These are phyloP conservation scores for Nothobranchius kuhntae DNA, from an alignment of 2,113 vertebrate species.

Conservation along the genomic window DNA sequence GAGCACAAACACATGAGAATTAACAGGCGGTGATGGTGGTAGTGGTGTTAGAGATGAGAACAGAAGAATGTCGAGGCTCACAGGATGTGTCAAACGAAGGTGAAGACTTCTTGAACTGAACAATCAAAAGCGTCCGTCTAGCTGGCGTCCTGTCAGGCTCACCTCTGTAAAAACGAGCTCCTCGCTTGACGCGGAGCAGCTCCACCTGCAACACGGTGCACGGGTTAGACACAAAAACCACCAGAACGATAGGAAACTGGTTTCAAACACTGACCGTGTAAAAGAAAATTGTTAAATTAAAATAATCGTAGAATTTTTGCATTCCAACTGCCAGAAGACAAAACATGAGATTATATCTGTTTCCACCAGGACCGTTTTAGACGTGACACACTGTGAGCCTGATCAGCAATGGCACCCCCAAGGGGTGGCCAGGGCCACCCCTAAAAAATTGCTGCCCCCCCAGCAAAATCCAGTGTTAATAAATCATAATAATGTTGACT, in stretches of 20 bases:
- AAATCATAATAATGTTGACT: no score
- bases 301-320: no score
- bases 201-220: conserved; percentile 50
- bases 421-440: no score
- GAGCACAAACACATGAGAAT: conserved; percentile 25
- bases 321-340: no score
- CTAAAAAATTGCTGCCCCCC: no score
- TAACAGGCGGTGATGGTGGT: conserved; percentile 12
- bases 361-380: no score
- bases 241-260: neutral
- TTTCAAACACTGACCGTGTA: no score
- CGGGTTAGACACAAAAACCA: neutral
- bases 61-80: conserved; percentile 57
- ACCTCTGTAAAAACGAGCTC: conserved; percentile 76
- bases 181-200: conserved; percentile 67
- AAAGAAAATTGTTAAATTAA: no score
- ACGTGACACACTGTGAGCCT: no score
- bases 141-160: conserved; percentile 60
- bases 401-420: no score
- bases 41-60: conserved; percentile 38
- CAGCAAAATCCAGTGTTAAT: no score
- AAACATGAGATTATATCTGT: no score
- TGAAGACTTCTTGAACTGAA: conserved; percentile 70
- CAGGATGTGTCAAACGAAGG: conserved; percentile 64
- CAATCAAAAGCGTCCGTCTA: conserved; percentile 66